Evolutionary conservation across 2,797 vertebrate species (phyloP), one percentile per base, ranked within the genome.

Genomic region (Prionace glauca): DNA sequence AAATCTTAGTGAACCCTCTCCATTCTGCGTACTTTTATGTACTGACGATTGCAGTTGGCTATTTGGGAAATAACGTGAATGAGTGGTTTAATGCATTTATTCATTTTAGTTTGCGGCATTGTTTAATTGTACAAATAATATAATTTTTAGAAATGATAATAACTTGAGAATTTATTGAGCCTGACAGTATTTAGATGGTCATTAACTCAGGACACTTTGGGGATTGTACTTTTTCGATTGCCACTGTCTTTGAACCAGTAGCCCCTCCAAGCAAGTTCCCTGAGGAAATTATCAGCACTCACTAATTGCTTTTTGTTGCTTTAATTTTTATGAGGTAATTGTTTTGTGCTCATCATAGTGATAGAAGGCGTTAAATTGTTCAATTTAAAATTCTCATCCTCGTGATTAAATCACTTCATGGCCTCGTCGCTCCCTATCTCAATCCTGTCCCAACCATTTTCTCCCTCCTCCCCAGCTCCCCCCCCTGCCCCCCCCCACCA

Each of bases 241-340:
- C 81, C 81, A 45, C 50, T 60, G 50, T 88, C 86, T 88, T 88
- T 50, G 24, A 88, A 26, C 86, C 86, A 60, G 56, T 88, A 29
- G 50, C 26, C 22, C 86, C 50, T 60, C 56, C 86, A 16, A 32
- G 86, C 26, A 32, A 14, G 26, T 88, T 88, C 86, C 86, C 86
- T 60, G 50, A 88, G 86, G 86, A 60, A 88, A 88, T 88, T 88
- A 60, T 60, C 56, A 88, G 86, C 14, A 56, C 16, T 56, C 86
- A 88, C 45, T 88, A 88, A 88, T 88, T 88, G 86, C 86, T 56
- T 88, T 88, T 88, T 88, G 86, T 88, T 88, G 81, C 41, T 84
- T 32, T 88, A 26, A 88, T 60, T 88, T 87, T 88, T 88, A 32
- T 88, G 9, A 60, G 50, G 26, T 88, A 29, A 88, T 56, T 88